These are phyloP conservation scores for Halichondria panicea DNA, from an alignment of 37 sponge, comb jelly and placozoan genomes.

Conservation along the genomic window DNA sequence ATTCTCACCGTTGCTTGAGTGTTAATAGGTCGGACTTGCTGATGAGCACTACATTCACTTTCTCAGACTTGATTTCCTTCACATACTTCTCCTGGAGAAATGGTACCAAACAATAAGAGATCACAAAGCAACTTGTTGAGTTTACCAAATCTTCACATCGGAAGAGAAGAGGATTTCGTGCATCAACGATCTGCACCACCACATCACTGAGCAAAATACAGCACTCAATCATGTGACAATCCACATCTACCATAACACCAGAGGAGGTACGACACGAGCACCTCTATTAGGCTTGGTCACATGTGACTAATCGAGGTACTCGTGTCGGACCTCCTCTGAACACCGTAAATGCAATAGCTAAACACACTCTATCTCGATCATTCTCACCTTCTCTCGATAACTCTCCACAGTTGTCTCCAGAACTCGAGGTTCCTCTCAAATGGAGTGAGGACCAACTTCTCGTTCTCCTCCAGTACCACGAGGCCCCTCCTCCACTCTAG, in stretches of 20 bases:
- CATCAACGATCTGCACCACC: constrained; percentile 94
- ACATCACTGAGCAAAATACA: constrained; percentile 64
- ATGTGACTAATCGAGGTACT: too few relatives aligned
- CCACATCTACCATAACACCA: too few relatives aligned
- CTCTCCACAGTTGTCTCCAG: constrained; percentile 81
- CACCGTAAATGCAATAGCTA: too few relatives aligned
- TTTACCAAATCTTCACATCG: constrained; percentile 84
- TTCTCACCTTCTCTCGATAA: constrained; percentile 65
- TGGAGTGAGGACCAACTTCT: constrained; percentile 61
- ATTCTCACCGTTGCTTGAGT: constrained; percentile 66
- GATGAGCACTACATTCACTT: constrained; percentile 77
- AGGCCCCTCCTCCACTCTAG: constrained; percentile 62
- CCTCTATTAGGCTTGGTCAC: too few relatives aligned
- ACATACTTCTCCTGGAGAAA: constrained; percentile 91
- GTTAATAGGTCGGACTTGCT: constrained; percentile 90
- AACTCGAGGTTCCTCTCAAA: constrained; percentile 80
- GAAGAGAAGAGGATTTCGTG: constrained; percentile 87
- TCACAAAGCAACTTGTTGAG: background rate
- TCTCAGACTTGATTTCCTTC: constrained; percentile 58
- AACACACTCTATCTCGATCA: background rate
- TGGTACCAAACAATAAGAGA: too few relatives aligned
- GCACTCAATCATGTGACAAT: too few relatives aligned
- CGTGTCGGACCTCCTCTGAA: too few relatives aligned
- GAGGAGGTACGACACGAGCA: too few relatives aligned
- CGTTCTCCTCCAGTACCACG: constrained; percentile 65